Conservation (phyloP, 2,888 invertebrate species). For the Drosophila falleni region DNA sequence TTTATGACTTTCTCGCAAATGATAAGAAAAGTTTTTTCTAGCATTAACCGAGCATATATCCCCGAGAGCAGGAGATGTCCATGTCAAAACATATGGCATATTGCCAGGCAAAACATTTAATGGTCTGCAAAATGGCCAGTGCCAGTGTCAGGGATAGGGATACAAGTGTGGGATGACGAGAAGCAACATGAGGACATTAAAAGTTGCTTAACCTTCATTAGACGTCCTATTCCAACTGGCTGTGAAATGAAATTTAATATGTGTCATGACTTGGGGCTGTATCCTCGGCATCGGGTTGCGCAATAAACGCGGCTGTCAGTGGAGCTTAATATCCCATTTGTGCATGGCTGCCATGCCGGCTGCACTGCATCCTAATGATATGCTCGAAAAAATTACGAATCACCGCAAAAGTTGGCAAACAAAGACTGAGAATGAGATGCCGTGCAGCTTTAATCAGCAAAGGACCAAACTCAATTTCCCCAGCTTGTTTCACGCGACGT, state of each 20-base stretch:
- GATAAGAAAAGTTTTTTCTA: conserved; percentile 76
- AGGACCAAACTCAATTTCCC: conserved; percentile 55
- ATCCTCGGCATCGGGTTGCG: conserved; percentile 45
- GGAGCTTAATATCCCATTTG: conserved; percentile 75
- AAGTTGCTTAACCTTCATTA: conserved; percentile 82
- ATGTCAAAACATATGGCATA: conserved; percentile 76
- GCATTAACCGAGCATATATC: conserved; percentile 31
- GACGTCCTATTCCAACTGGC: conserved; percentile 58
- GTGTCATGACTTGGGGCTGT: conserved; percentile 54
- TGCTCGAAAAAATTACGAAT: conserved; percentile 72
- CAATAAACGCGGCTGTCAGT: conserved; percentile 60
- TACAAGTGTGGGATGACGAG: conserved; percentile 4
- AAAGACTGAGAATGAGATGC: conserved; percentile 32
- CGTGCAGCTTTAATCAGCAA: conserved; percentile 61
- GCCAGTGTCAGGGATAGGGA: conserved; percentile 9
- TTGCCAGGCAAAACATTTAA: conserved; percentile 81
- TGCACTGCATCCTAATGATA: conserved; percentile 76
- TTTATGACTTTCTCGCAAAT: conserved; percentile 74
- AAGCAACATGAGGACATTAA: conserved; percentile 64
- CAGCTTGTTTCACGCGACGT: conserved; percentile 60
- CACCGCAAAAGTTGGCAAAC: conserved; percentile 70
- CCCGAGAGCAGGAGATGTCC: conserved; percentile 51
- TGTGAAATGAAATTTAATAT: conserved; percentile 76
- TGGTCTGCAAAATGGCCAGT: conserved; percentile 76
- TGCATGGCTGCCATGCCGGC: conserved; percentile 51